Conservation (phyloP, 2,888 invertebrate species). For the Elegia similella region DNA sequence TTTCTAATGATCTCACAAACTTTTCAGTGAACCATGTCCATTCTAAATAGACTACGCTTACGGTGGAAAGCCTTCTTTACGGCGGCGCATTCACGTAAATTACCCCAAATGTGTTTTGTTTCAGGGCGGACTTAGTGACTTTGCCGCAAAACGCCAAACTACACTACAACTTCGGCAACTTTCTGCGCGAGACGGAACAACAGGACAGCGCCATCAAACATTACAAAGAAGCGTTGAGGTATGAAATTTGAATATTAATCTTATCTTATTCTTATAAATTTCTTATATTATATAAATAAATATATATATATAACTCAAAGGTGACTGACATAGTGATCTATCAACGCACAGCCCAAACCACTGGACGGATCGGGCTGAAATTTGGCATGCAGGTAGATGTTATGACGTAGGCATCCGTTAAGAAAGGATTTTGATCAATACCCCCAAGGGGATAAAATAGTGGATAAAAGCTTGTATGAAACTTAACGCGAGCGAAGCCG, state of each 20-base stretch:
- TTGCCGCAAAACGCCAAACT: conserved; percentile 94
- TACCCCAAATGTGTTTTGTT: conserved; percentile 70
- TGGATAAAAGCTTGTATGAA: too few relatives aligned
- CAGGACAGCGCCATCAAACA: conserved; percentile 88
- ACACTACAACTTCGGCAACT: conserved; percentile 95
- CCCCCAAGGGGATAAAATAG: too few relatives aligned
- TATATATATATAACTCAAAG: too few relatives aligned
- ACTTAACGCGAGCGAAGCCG: too few relatives aligned
- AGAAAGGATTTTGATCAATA: too few relatives aligned
- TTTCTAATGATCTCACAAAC: neutral
- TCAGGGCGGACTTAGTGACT: conserved; percentile 90
- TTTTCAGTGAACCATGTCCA: neutral
- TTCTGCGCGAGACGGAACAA: conserved; percentile 88
- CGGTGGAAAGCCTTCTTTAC: conserved; percentile 43
- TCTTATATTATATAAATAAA: too few relatives aligned
- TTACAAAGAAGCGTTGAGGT: conserved; percentile 92
- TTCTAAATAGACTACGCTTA: neutral
- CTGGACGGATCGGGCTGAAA: too few relatives aligned
- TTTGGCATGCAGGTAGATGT: too few relatives aligned
- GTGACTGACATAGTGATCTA: too few relatives aligned
- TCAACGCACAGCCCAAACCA: too few relatives aligned
- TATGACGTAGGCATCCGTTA: too few relatives aligned
- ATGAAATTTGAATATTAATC: conserved; percentile 39
- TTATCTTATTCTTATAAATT: too few relatives aligned
- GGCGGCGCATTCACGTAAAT: conserved; percentile 50